phyloP scores from a whole-genome alignment of 2,113 vertebrate species.

The Myrmecophaga tridactyla region DNA sequence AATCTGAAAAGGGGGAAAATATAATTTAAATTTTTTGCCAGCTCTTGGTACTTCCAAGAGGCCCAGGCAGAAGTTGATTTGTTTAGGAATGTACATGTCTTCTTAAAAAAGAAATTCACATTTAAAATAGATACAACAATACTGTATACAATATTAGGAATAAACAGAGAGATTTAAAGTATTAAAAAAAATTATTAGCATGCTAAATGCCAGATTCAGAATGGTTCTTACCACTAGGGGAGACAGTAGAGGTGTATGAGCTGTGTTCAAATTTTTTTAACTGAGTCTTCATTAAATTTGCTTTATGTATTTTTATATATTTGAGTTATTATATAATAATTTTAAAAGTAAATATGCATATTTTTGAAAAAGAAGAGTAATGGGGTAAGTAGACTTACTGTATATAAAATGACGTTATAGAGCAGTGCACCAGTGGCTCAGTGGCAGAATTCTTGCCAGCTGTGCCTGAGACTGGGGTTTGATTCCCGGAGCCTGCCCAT shows the following conservation, averaged over 20 bases:
- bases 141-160: background rate
- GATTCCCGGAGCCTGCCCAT: too few species aligned
- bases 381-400: background rate
- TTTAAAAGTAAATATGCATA: background rate
- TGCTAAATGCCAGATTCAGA: background rate
- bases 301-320: background rate
- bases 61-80: background rate
- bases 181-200: background rate
- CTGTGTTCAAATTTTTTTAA: background rate
- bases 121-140: background rate
- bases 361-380: background rate
- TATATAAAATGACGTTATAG: background rate
- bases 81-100: background rate
- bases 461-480: too few species aligned
- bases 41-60: background rate
- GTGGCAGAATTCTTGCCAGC: too few species aligned
- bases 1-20: background rate
- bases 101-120: background rate
- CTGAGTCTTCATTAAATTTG: background rate
- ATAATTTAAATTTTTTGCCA: background rate
- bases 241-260: background rate
- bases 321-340: background rate
- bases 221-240: too few species aligned
- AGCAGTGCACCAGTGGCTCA: too few species aligned
- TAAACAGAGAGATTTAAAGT: background rate